A percentile compares a stretch with the other conserved stretches of the same genome.
Conservation (phyloP, 2,888 invertebrate genomes). For the Thera britannica region DNA sequence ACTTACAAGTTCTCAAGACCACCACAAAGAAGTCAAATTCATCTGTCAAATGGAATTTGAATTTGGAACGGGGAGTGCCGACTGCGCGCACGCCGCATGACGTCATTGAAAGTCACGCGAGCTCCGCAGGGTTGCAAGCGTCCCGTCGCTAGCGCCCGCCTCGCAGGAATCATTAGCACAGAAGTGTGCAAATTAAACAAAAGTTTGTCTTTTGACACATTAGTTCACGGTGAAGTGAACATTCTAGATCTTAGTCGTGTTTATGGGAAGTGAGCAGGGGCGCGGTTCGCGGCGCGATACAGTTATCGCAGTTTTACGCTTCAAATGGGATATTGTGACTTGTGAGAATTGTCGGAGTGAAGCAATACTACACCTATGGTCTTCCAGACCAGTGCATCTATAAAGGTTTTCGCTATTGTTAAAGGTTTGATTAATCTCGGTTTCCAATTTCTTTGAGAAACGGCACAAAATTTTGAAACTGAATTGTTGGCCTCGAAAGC, state of each 20-base stretch:
- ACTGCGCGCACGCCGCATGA: slow-evolving; percentile 69
- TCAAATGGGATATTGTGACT: slow-evolving; percentile 48
- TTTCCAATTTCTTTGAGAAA: neutral
- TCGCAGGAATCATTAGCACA: slow-evolving; percentile 54
- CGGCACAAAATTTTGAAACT: neutral
- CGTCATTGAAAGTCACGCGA: slow-evolving; percentile 64
- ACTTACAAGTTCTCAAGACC: slow-evolving; percentile 64
- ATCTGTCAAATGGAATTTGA: slow-evolving; percentile 70
- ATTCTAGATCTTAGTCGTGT: slow-evolving; percentile 71
- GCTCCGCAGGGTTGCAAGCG: slow-evolving; percentile 50
- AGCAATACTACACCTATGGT: slow-evolving; percentile 11
- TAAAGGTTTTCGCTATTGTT: neutral
- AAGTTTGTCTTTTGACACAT: slow-evolving; percentile 65
- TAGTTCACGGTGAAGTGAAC: slow-evolving; percentile 68
- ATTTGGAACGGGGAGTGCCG: slow-evolving; percentile 52
- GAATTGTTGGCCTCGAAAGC: too few species aligned
- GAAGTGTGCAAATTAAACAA: slow-evolving; percentile 53
- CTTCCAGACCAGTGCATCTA: slow-evolving; percentile 23
- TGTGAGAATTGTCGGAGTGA: slow-evolving; percentile 40
- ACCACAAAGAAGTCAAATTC: slow-evolving; percentile 62
- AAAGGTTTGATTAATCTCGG: neutral
- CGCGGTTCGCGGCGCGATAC: slow-evolving; percentile 56
- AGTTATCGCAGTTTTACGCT: slow-evolving; percentile 54
- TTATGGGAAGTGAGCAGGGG: slow-evolving; percentile 74
- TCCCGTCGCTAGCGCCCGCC: slow-evolving; percentile 46